A percentile compares a stretch with the other conserved stretches of the same genome.
These are phyloP conservation scores for Apteryx mantelli DNA, from an alignment of 2,113 vertebrate genomes.

Conservation along the genomic window DNA sequence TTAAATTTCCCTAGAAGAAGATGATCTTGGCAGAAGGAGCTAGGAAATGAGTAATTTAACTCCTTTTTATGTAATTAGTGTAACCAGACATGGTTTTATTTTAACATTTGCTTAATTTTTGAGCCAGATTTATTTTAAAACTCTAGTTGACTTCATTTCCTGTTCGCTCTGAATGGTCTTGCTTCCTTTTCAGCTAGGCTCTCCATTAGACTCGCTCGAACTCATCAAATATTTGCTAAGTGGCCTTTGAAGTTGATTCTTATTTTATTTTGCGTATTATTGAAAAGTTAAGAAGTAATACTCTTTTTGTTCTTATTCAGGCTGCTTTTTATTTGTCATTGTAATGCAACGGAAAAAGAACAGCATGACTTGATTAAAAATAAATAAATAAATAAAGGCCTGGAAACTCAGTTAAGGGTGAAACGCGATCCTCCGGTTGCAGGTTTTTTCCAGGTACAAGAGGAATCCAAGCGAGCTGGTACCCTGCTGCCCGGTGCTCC, in stretches of 20 bases:
- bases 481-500: not conserved
- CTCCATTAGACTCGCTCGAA: slow-evolving; percentile 57
- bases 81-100: slow-evolving; percentile 72
- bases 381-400: slow-evolving; percentile 64
- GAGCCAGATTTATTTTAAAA: slow-evolving; percentile 70
- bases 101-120: slow-evolving; percentile 76
- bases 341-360: slow-evolving; percentile 58
- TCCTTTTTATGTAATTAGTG: slow-evolving; percentile 70
- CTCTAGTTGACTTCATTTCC: slow-evolving; percentile 73
- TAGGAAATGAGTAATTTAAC: slow-evolving; percentile 71
- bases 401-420: slow-evolving; percentile 48
- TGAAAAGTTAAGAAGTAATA: slow-evolving; percentile 64
- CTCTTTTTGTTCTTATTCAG: slow-evolving; percentile 60
- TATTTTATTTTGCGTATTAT: slow-evolving; percentile 63
- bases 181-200: slow-evolving; percentile 58
- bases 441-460: slow-evolving; percentile 31
- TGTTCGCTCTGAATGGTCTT: slow-evolving; percentile 47
- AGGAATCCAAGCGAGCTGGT: not conserved
- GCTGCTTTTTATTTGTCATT: slow-evolving; percentile 65
- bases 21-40: slow-evolving; percentile 69
- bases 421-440: slow-evolving; percentile 29
- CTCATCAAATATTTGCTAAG: slow-evolving; percentile 62
- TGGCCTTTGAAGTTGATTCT: slow-evolving; percentile 62
- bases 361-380: slow-evolving; percentile 67
- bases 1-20: slow-evolving; percentile 71